Percentiles rank a stretch among this genome's conserved stretches.
Evolutionary conservation across 2,888 invertebrate genomes (phyloP).

Genomic region (Epsilonema sp.): DNA sequence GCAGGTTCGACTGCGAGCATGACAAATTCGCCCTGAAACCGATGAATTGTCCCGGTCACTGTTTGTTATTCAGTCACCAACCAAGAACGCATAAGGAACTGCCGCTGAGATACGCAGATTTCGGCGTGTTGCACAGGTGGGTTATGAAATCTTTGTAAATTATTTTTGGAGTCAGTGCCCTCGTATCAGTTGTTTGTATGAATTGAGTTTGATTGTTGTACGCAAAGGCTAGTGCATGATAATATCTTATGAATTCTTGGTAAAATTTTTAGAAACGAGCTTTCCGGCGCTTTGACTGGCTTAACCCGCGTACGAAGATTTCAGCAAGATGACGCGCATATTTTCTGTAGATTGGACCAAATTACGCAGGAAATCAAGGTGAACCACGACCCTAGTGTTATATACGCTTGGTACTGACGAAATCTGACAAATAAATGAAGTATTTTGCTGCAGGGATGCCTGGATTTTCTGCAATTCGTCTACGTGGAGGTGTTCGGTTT

Average conservation of each 20-base stretch:
- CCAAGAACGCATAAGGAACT: conserved; percentile 83
- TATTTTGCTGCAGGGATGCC: conserved; percentile 25
- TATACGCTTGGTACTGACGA: no score
- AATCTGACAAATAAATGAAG: neutral
- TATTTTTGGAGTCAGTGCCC: neutral
- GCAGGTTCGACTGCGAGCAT: no score
- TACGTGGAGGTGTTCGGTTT: conserved; percentile 74
- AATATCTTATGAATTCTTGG: no score
- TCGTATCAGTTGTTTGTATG: no score
- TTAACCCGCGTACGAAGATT: conserved; percentile 78
- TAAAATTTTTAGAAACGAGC: conserved; percentile 24
- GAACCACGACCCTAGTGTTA: no score
- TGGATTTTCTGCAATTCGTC: conserved; percentile 70
- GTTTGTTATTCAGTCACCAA: conserved; percentile 52
- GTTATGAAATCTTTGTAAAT: conserved; percentile 61
- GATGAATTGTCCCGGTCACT: conserved; percentile 87
- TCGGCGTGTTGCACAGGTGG: conserved; percentile 76
- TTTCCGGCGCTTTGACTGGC: conserved; percentile 56
- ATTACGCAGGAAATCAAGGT: conserved; percentile 26
- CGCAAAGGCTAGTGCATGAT: no score
- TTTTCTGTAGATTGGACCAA: conserved; percentile 69
- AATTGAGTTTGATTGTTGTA: no score
- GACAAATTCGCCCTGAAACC: conserved; percentile 90
- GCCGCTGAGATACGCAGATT: conserved; percentile 82
- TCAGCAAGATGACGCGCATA: conserved; percentile 98